Evolutionary conservation across 2,888 invertebrate species (phyloP).

Genomic region (Hoplodrina blanda): DNA sequence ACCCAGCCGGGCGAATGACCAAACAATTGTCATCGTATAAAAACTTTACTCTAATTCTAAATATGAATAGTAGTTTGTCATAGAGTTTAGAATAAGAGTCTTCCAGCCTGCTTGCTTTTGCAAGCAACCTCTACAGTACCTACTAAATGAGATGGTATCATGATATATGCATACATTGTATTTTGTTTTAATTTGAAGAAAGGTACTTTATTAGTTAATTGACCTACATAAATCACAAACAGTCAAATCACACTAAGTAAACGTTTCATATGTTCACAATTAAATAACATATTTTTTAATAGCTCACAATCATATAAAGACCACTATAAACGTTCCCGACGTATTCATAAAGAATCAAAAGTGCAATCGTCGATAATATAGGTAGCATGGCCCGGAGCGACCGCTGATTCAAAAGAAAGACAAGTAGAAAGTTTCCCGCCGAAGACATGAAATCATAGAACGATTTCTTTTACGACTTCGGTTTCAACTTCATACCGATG

Average conservation of each 20-base stretch:
- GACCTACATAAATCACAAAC: neutral
- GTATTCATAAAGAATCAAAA: conserved; percentile 61
- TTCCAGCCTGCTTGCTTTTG: too few species aligned
- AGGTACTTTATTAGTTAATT: neutral
- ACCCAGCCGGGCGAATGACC: too few species aligned
- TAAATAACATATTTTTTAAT: neutral
- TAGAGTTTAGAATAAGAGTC: too few species aligned
- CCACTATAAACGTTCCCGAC: conserved; percentile 43
- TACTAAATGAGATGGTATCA: too few species aligned
- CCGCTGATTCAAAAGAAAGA: conserved; percentile 85
- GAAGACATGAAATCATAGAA: conserved; percentile 90
- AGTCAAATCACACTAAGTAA: neutral
- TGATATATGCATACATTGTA: neutral
- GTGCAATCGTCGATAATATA: conserved; percentile 72
- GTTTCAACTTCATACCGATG: conserved; percentile 90
- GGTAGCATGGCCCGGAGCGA: conserved; percentile 73
- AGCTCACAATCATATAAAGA: conserved; percentile 3
- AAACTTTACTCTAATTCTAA: too few species aligned
- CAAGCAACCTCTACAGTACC: too few species aligned
- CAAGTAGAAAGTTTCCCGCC: conserved; percentile 87
- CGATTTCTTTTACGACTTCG: conserved; percentile 91
- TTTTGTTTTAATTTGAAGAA: neutral
- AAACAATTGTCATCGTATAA: too few species aligned
- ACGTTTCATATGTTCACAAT: neutral
- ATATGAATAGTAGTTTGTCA: too few species aligned